These are phyloP conservation scores for Drosophila pegasa DNA, from an alignment of 2,888 invertebrate genomes.

Conservation along the genomic window DNA sequence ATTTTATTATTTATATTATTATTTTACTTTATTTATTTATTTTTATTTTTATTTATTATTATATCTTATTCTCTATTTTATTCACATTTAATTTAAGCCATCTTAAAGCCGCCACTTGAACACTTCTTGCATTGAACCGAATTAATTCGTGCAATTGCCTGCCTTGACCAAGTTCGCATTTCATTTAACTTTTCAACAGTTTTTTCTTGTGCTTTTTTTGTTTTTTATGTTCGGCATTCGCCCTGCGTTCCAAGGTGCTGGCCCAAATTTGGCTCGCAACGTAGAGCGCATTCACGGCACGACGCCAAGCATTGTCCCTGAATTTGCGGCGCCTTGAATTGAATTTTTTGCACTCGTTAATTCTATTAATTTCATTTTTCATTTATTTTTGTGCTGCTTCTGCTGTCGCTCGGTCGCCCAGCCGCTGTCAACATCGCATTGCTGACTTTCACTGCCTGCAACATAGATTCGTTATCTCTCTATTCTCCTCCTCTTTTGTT, in stretches of 20 bases:
- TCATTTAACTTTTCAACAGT: conserved; percentile 20
- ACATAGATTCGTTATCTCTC: conserved; percentile 12
- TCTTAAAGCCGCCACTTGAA: not conserved
- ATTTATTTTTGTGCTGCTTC: conserved; percentile 50
- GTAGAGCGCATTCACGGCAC: conserved; percentile 16
- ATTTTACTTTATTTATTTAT: no score
- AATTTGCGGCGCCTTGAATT: conserved; percentile 63
- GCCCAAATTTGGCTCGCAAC: conserved; percentile 40
- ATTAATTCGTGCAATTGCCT: not conserved
- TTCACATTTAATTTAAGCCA: not conserved
- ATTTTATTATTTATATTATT: no score
- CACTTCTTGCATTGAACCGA: not conserved
- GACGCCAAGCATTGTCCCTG: conserved; percentile 41
- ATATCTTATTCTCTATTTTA: not conserved
- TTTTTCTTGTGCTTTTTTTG: not conserved
- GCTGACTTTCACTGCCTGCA: conserved; percentile 72
- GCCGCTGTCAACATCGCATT: conserved; percentile 18
- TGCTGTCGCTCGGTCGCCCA: conserved; percentile 33
- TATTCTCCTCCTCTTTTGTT: conserved; percentile 5
- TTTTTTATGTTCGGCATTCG: not conserved
- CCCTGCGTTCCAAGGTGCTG: conserved; percentile 53
- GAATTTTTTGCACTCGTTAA: conserved; percentile 60
- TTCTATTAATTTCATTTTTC: conserved; percentile 74
- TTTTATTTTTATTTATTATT: not conserved
- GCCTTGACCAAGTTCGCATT: conserved; percentile 45